Conservation (phyloP, 2,113 vertebrate species). For the Chionomys nivalis region DNA sequence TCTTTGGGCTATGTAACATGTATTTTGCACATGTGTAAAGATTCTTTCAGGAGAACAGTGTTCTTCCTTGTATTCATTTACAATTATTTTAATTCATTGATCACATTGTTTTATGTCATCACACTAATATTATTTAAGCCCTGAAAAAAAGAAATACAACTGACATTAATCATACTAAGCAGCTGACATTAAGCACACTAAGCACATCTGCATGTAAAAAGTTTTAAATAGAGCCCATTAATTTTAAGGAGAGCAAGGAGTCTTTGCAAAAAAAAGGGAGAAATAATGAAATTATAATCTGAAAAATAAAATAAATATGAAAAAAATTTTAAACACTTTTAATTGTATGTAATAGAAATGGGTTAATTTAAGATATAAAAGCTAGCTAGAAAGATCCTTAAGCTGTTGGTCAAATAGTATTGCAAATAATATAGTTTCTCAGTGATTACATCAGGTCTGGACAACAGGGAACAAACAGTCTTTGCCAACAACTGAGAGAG, state of each 20-base stretch:
- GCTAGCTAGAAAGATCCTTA: too few relatives aligned
- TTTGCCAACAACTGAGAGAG: too few relatives aligned
- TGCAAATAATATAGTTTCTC: too few relatives aligned
- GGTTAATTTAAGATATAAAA: too few relatives aligned
- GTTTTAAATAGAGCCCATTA: background rate
- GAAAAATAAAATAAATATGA: background rate
- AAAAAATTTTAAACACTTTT: background rate
- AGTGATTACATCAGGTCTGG: too few relatives aligned
- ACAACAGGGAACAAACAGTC: too few relatives aligned
- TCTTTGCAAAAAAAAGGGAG: too few relatives aligned
- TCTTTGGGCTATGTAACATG: background rate
- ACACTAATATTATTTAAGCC: background rate
- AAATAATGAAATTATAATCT: background rate
- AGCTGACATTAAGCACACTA: background rate
- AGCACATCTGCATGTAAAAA: background rate
- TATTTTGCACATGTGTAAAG: background rate
- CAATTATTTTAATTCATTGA: background rate
- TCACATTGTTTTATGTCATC: background rate
- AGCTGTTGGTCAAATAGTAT: too few relatives aligned
- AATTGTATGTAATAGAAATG: background rate
- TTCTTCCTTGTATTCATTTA: background rate
- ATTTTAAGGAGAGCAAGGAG: background rate
- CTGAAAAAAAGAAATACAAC: background rate
- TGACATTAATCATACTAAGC: background rate
- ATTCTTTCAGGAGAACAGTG: background rate